Base-by-base conservation (phyloP, 2,797 vertebrate genomes). In the Hydrocynus forskahlii region DNA sequence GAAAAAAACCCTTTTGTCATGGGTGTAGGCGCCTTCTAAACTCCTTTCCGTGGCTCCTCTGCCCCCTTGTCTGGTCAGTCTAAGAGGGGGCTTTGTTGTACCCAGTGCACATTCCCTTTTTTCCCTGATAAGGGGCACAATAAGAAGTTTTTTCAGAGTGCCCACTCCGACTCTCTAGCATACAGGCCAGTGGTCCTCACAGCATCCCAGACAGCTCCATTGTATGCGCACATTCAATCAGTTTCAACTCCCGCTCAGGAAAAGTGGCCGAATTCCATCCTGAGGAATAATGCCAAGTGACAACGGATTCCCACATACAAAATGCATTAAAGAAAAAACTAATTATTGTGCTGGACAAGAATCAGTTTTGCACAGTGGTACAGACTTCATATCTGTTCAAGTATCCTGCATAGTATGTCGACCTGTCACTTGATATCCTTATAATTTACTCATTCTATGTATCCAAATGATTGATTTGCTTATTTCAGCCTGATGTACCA, bases 21-120 rank as follows among this genome's bases (percentile, higher is more conserved):
- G 50, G 55, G 78, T 83, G 72, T 84, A 85, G 29, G 73, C 66
- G 86, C 40, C 88, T 89, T 88, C 50, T 87, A 85, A 90, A 85
- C 91, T 66, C 76, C 40, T 73, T 79, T 43, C 35, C 5, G 6
- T 54, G 83, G 82, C 84, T 84, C 29, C 9, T 2, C n/a, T 78
- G 86, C 82, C 66, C 69, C 86, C 84, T 2, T 79, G 66, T 90
- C 90, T 88, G 80, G 70, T 83, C 75, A 67, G 40, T 48, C 75
- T 88, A 86, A 93, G 86, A 92, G 86, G 68, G 87, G 86, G 70
- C 83, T 83, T 93, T 93, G 89, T 93, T 88, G 63, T 81, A 25
- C 4, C 6, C 54, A 52, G 68, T 13, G 74, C 7, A 68, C 76
- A 7, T 7, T 21, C 73, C 84, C 85, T 89, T 52, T 16, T 80